Percentiles rank a stretch among this genome's conserved stretches.
Conservation (phyloP, 2,113 vertebrate species). For the Smithornis capensis region DNA sequence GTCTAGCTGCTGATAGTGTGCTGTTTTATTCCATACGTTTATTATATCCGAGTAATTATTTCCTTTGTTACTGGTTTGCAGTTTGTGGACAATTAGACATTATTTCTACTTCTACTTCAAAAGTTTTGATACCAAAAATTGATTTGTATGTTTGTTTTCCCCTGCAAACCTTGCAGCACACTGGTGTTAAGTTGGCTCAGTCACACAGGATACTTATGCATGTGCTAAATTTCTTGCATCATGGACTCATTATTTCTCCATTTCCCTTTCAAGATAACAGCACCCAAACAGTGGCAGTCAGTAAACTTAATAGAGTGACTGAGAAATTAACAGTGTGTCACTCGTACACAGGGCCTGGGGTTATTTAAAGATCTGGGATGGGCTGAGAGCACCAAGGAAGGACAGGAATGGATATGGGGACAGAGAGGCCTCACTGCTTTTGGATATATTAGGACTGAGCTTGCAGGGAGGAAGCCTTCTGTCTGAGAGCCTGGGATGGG, state of each 20-base stretch:
- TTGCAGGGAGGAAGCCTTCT: neutral
- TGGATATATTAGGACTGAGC: neutral
- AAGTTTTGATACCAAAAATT: neutral
- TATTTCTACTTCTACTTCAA: neutral
- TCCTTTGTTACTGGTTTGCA: neutral
- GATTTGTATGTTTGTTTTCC: neutral
- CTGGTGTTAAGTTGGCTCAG: neutral
- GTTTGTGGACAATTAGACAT: neutral
- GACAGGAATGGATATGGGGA: neutral
- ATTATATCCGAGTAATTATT: neutral
- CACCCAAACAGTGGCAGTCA: neutral
- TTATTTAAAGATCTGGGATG: neutral
- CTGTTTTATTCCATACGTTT: neutral
- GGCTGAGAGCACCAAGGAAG: neutral
- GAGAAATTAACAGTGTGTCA: neutral
- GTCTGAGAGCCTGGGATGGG: neutral
- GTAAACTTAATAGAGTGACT: neutral
- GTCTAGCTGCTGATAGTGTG: neutral
- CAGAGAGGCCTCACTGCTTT: neutral
- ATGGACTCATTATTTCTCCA: neutral
- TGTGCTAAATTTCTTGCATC: neutral
- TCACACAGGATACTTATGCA: neutral
- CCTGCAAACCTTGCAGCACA: neutral
- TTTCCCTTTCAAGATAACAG: neutral
- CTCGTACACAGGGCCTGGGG: neutral